Evolutionary conservation across 2,888 invertebrate genomes (phyloP).

Genomic region (Phalangium opilio): DNA sequence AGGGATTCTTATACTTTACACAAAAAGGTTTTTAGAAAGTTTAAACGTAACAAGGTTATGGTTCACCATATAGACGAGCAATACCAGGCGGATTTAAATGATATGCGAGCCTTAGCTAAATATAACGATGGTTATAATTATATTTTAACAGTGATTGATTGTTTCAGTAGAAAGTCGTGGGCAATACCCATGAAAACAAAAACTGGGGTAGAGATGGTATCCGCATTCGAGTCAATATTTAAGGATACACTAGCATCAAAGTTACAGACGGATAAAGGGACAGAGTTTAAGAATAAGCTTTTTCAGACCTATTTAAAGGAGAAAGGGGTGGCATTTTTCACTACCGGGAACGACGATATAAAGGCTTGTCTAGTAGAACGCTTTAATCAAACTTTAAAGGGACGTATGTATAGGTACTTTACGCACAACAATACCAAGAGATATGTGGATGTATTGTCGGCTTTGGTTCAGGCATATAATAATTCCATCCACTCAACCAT

Average conservation of each 20-base stretch:
- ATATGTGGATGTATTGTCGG: slow-evolving; percentile 7
- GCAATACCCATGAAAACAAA: slow-evolving; percentile 22
- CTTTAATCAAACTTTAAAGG: slow-evolving; percentile 25
- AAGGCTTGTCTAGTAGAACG: slow-evolving; percentile 27
- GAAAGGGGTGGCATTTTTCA: slow-evolving; percentile 21
- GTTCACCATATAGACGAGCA: slow-evolving; percentile 21
- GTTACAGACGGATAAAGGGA: slow-evolving; percentile 20
- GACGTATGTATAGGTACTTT: slow-evolving; percentile 14
- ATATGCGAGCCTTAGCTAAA: slow-evolving; percentile 12
- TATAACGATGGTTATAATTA: slow-evolving; percentile 20
- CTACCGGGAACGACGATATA: slow-evolving; percentile 22
- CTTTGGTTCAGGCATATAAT: slow-evolving; percentile 9
- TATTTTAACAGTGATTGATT: slow-evolving; percentile 22
- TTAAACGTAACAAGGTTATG: slow-evolving; percentile 10
- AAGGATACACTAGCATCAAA: slow-evolving; percentile 11
- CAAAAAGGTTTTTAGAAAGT: slow-evolving; percentile 7
- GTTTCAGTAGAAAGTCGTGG: slow-evolving; percentile 22
- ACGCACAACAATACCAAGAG: slow-evolving; percentile 6
- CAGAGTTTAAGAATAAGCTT: slow-evolving; percentile 20
- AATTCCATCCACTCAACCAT: slow-evolving; percentile 6
- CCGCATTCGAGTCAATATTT: slow-evolving; percentile 16
- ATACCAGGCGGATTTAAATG: slow-evolving; percentile 22
- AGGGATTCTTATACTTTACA: slow-evolving; percentile 14
- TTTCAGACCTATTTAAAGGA: slow-evolving; percentile 12
- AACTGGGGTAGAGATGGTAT: slow-evolving; percentile 9